Evolutionary conservation across 1,140 invertebrate genomes (phyloP).

Genomic region (Drosophila pruinosa): DNA sequence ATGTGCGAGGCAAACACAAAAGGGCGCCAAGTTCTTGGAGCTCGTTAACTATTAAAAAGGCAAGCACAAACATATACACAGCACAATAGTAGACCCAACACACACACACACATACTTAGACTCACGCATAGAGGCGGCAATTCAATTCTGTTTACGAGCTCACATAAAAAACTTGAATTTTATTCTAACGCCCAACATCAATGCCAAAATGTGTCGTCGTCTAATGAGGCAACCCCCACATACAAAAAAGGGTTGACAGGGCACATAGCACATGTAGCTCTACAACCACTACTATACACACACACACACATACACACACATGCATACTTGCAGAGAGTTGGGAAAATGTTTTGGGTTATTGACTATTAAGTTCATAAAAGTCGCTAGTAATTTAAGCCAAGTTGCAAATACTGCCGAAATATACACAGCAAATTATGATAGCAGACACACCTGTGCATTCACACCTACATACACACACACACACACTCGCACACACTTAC

Average conservation of each 20-base stretch:
- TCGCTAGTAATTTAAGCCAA: slow-evolving; percentile 64
- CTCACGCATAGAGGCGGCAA: slow-evolving; percentile 25
- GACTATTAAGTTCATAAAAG: slow-evolving; percentile 73
- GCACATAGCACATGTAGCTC: slow-evolving; percentile 1
- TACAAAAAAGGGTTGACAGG: slow-evolving; percentile 45
- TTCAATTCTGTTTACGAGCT: slow-evolving; percentile 79
- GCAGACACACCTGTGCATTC: slow-evolving; percentile 8
- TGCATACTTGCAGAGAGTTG: slow-evolving; percentile 22
- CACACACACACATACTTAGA: not conserved
- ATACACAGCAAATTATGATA: slow-evolving; percentile 52
- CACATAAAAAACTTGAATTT: slow-evolving; percentile 75
- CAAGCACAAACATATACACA: slow-evolving; percentile 5
- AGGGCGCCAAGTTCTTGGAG: slow-evolving; percentile 47
- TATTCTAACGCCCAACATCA: slow-evolving; percentile 56
- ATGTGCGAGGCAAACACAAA: slow-evolving; percentile 52
- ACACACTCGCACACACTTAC: slow-evolving; percentile 20
- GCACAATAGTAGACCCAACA: slow-evolving; percentile 8
- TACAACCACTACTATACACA: slow-evolving; percentile 17
- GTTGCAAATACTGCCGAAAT: slow-evolving; percentile 36
- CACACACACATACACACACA: slow-evolving; percentile 17
- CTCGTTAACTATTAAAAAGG: slow-evolving; percentile 80
- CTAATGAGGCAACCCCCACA: slow-evolving; percentile 62
- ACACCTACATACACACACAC: slow-evolving; percentile 3
- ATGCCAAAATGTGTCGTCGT: slow-evolving; percentile 50
- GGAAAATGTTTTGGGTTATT: slow-evolving; percentile 52